Conservation (phyloP, 2,797 vertebrate genomes). For the Vipera ursinii region DNA sequence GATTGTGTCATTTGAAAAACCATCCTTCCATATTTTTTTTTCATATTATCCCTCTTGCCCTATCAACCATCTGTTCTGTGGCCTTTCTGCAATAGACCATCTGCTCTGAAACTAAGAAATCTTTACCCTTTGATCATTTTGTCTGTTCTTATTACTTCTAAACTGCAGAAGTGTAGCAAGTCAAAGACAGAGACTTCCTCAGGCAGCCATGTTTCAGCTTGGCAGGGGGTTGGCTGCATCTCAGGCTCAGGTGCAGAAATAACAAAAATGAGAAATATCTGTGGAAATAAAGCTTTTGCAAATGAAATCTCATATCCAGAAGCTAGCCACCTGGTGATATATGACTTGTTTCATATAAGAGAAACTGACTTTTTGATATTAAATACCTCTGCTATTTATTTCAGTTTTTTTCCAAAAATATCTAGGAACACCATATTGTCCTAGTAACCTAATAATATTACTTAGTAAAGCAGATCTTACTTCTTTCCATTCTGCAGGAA, state of each 20-base stretch:
- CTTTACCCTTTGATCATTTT: neutral
- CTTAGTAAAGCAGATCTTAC: neutral
- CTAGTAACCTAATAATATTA: neutral
- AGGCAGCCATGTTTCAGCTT: neutral
- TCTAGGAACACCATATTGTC: neutral
- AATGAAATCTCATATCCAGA: neutral
- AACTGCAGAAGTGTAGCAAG: neutral
- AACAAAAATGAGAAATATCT: neutral
- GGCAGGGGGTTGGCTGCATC: neutral
- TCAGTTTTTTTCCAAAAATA: neutral
- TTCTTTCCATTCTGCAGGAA: neutral
- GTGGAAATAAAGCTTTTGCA: neutral
- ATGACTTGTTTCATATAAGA: neutral
- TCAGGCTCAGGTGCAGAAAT: neutral
- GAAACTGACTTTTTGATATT: neutral
- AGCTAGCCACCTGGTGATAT: neutral
- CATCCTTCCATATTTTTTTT: neutral
- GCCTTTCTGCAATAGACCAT: slow-evolving; percentile 3
- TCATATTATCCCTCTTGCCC: neutral
- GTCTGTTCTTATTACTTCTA: neutral
- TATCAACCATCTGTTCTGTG: neutral
- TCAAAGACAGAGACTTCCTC: slow-evolving; percentile 1
- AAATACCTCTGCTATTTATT: neutral
- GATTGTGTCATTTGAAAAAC: neutral
- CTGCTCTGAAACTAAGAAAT: neutral